These are phyloP conservation scores for Eumeta japonica DNA, from an alignment of 1,140 invertebrate species.

Conservation along the genomic window DNA sequence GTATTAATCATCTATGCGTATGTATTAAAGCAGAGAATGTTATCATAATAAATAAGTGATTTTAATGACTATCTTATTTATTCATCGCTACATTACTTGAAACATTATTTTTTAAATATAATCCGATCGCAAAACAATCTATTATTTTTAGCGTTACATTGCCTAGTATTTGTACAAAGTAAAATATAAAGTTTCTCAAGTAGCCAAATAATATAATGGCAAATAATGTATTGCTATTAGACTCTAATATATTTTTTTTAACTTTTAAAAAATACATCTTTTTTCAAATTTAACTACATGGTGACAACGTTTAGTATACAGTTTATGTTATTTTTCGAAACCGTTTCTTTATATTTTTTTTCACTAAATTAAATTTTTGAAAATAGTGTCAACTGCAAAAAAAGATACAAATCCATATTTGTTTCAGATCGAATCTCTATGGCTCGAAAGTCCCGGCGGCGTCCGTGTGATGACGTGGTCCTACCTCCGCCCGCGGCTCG, in stretches of 20 bases:
- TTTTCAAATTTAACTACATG: constrained; percentile 2
- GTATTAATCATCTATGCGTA: too few relatives aligned
- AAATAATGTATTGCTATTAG: too few relatives aligned
- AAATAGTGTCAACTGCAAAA: constrained; percentile 9
- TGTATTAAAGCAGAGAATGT: too few relatives aligned
- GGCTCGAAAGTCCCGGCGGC: constrained; percentile 35
- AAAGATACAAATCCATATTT: constrained; percentile 1
- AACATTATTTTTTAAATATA: too few relatives aligned
- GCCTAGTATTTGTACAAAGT: too few relatives aligned
- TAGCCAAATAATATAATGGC: too few relatives aligned
- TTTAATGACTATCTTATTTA: too few relatives aligned
- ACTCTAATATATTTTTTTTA: constrained; percentile 1
- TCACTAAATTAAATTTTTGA: constrained; percentile 2
- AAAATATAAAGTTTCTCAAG: too few relatives aligned
- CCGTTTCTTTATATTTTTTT: constrained; percentile 1
- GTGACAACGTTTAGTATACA: not conserved
- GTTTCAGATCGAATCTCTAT: constrained; percentile 37
- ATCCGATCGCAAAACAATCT: too few relatives aligned
- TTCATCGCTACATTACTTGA: too few relatives aligned
- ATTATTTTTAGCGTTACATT: too few relatives aligned
- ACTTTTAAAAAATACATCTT: not conserved
- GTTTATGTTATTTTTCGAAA: not conserved
- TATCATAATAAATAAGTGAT: too few relatives aligned
- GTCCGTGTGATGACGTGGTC: constrained; percentile 25
- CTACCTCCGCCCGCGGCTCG: constrained; percentile 24